Evolutionary conservation across 1,140 invertebrate species (phyloP), one percentile per base, ranked within the genome.

Genomic region (Polyergus mexicanus): DNA sequence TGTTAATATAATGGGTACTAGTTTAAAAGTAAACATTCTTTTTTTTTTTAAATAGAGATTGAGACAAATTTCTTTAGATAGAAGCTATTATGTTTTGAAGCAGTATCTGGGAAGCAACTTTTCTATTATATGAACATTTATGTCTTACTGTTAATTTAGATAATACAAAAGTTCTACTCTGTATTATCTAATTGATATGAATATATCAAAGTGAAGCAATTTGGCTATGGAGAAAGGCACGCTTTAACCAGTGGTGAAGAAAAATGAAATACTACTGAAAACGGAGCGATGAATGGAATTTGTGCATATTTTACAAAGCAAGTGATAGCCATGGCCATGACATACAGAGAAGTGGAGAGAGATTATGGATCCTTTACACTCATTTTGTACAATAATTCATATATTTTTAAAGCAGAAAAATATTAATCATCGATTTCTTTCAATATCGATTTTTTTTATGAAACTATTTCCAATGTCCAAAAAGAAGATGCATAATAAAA

Each of bases 301-400:
- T 56, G 10, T 16, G 28, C 22, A 32, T 5, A 16, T 38, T n/a
- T 62, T 19, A 63, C 19, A 47, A 63, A 77, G 28, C 6, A 51
- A 4, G 41, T 22, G 19, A 32, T 47, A n/a, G 3, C 13, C 19
- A 75, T 25, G 35, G 3, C 6, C 19, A 60, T 25, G 35, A 60
- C 25, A 41, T 28, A 5, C 32, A 74, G 32, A 16, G n/a, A 54
- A 10, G 54, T 11, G n/a, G 0, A 75, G 3, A 75, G 3, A 75
- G 68, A 19, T 74, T 19, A 28, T 25, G 4, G 11, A 58, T 66
- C 19, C 6, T 10, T 44, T 44, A 11, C 6, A 32, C 16, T 19
- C 13, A 22, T 65, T 44, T 51, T 68, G 13, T 35, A 68, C 51
- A 68, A 78, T 19, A 25, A 77, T 60, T 32, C 3, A 41, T 76